Conservation (phyloP, 1,140 invertebrate genomes). For the Hyphantria cunea region DNA sequence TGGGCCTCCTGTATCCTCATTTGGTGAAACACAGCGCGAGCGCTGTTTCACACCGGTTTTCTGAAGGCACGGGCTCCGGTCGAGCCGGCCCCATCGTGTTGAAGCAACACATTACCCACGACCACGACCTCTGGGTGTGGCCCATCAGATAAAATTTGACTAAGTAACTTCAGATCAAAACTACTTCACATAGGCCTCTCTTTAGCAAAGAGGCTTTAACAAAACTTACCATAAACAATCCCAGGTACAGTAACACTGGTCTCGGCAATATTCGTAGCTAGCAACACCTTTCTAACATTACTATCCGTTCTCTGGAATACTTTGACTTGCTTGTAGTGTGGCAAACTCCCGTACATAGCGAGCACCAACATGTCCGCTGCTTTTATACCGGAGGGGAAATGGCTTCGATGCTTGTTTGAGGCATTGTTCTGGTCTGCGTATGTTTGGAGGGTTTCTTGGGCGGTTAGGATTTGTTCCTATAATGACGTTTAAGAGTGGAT, state of each 20-base stretch:
- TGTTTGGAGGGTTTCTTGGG: conserved; percentile 86
- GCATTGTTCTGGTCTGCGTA: conserved; percentile 84
- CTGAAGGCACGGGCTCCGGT: too few species aligned
- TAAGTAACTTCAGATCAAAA: too few species aligned
- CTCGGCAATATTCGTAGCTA: conserved; percentile 99
- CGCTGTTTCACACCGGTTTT: too few species aligned
- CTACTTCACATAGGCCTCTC: too few species aligned
- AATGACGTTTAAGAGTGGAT: too few species aligned
- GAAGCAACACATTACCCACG: too few species aligned
- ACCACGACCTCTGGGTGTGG: too few species aligned
- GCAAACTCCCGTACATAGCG: conserved; percentile 94
- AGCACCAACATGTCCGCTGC: conserved; percentile 87
- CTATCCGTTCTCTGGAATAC: conserved; percentile 58
- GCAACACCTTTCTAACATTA: conserved; percentile 91
- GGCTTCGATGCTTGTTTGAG: conserved; percentile 53
- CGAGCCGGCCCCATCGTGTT: too few species aligned
- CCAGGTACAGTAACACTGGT: conserved; percentile 96
- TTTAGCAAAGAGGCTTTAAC: too few species aligned
- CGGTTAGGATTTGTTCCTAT: conserved; percentile 92
- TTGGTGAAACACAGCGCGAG: too few species aligned
- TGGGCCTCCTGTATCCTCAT: too few species aligned
- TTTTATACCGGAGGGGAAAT: conserved; percentile 65
- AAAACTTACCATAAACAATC: conserved; percentile 91
- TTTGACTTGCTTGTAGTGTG: conserved; percentile 91
- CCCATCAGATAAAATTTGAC: too few species aligned